Evolutionary conservation across 2,797 vertebrate species (phyloP).

Genomic region (Miichthys miiuy): DNA sequence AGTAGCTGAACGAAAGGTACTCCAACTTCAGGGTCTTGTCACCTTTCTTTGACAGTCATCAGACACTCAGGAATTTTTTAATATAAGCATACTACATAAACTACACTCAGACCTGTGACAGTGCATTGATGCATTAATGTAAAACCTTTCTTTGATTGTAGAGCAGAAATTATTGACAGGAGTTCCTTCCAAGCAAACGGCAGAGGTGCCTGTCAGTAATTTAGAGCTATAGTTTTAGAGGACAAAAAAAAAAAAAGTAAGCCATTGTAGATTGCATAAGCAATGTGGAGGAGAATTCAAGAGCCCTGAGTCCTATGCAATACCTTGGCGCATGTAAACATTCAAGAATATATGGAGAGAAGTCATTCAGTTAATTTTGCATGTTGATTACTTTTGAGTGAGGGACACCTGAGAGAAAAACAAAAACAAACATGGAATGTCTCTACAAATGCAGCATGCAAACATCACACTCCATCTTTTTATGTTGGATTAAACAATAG

Average conservation of each 20-base stretch:
- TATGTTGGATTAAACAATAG: constrained; percentile 69
- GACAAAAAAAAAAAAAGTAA: constrained; percentile 42
- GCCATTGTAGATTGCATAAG: constrained; percentile 78
- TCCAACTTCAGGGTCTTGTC: constrained; percentile 72
- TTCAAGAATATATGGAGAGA: constrained; percentile 84
- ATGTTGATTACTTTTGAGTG: constrained; percentile 82
- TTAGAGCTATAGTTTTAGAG: constrained; percentile 64
- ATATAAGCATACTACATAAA: constrained; percentile 66
- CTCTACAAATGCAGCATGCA: constrained; percentile 75
- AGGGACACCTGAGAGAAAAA: constrained; percentile 68
- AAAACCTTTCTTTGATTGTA: constrained; percentile 69
- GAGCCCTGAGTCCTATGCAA: constrained; percentile 81
- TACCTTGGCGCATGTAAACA: constrained; percentile 78
- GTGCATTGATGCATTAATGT: constrained; percentile 76
- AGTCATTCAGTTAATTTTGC: constrained; percentile 84
- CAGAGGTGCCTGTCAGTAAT: constrained; percentile 63
- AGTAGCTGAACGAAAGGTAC: constrained; percentile 60
- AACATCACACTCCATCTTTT: constrained; percentile 81
- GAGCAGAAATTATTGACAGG: constrained; percentile 60
- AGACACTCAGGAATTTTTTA: constrained; percentile 85
- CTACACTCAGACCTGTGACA: constrained; percentile 76
- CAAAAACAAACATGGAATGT: constrained; percentile 66
- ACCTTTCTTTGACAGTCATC: constrained; percentile 76
- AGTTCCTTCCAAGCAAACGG: constrained; percentile 57
- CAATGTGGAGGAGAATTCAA: constrained; percentile 66